Evolutionary conservation across 2,888 invertebrate species (phyloP), one percentile per base, ranked within the genome.

Genomic region (Notodromas monacha): DNA sequence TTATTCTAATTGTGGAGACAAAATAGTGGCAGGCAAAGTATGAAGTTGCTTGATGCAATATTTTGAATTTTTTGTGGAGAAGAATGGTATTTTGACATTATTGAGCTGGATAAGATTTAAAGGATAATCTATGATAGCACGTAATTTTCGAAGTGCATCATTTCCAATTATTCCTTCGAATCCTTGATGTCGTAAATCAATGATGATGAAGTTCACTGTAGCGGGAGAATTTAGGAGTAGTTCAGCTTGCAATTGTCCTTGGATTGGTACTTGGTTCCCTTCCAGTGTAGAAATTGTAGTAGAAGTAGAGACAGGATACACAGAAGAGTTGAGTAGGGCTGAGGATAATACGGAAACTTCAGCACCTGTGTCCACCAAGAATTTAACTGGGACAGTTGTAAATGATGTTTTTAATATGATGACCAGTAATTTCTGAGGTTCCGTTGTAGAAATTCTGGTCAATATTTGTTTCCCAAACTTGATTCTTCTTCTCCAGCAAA

Each of bases 151-250:
- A n/a, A n/a, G n/a, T n/a, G n/a, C n/a, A n/a, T n/a, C n/a, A n/a
- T n/a, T n/a, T n/a, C n/a, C n/a, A n/a, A n/a, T n/a, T n/a, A n/a
- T n/a, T n/a, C n/a, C n/a, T n/a, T n/a, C n/a, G n/a, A n/a, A n/a
- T n/a, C n/a, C n/a, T n/a, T n/a, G n/a, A n/a, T n/a, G n/a, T n/a
- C n/a, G n/a, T n/a, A n/a, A n/a, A n/a, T n/a, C n/a, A n/a, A n/a
- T n/a, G n/a, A n/a, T n/a, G n/a, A n/a, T n/a, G n/a, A n/a, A n/a
- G n/a, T n/a, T n/a, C n/a, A n/a, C n/a, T n/a, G n/a, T n/a, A n/a
- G n/a, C n/a, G 21, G 21, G 21, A 21, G n/a, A 21, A 21, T 21
- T 21, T 21, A 21, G 21, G 21, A 21, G 21, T 21, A 21, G 21
- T 21, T 21, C 21, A 21, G 21, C 21, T 21, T 21, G 21, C 21